Evolutionary conservation across 2,888 invertebrate species (phyloP).

Genomic region (Phasia obesa): DNA sequence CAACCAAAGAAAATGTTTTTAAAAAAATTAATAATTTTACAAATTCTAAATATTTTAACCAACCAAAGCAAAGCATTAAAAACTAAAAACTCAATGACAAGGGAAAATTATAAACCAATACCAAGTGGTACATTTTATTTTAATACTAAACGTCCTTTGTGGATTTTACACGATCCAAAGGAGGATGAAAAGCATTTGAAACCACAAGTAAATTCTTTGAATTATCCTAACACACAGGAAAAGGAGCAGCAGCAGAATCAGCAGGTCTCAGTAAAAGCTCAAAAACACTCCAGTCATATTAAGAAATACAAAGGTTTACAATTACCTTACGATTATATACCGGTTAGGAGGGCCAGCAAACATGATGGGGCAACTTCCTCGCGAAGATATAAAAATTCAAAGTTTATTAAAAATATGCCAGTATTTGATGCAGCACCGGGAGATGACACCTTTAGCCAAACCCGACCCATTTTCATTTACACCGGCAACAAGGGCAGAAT

Average conservation of each 20-base stretch:
- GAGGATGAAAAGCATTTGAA: conserved; percentile 52
- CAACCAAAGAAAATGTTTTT: conserved; percentile 39
- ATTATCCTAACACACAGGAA: neutral
- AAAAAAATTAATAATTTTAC: conserved; percentile 28
- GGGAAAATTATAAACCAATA: conserved; percentile 44
- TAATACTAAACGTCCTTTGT: conserved; percentile 76
- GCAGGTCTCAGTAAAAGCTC: neutral
- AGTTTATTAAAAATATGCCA: conserved; percentile 71
- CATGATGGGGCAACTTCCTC: neutral
- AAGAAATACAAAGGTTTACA: conserved; percentile 41
- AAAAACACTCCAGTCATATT: neutral
- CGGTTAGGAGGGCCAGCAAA: conserved; percentile 32
- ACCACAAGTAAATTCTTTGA: neutral
- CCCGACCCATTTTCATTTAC: conserved; percentile 77
- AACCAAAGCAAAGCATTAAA: conserved; percentile 2
- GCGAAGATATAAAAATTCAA: conserved; percentile 46
- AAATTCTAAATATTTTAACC: conserved; percentile 30
- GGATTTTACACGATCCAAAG: conserved; percentile 78
- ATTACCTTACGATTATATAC: conserved; percentile 75
- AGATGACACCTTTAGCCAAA: conserved; percentile 42
- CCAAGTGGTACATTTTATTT: conserved; percentile 71
- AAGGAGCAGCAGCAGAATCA: conserved; percentile 2
- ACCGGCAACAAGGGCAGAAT: conserved; percentile 78
- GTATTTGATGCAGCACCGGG: conserved; percentile 76
- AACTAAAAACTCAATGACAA: neutral